phyloP scores from a whole-genome alignment of 2,113 vertebrate species.

The Pungitius pungitius region DNA sequence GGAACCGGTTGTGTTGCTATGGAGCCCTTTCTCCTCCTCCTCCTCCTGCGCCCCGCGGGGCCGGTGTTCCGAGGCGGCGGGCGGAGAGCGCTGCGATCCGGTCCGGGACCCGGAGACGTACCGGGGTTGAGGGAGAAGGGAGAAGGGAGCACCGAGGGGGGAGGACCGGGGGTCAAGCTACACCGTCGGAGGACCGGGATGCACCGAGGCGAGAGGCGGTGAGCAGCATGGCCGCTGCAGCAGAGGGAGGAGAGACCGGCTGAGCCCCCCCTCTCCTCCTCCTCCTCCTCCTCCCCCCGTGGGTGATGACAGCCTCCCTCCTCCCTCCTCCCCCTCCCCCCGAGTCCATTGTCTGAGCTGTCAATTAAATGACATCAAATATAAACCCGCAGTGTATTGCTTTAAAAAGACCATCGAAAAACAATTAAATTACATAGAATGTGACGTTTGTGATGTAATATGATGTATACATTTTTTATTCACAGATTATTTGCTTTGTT shows the following conservation, averaged over 20 bases:
- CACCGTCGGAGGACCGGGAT: constrained; percentile 50
- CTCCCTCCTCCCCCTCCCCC: neutral
- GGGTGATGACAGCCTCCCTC: constrained; percentile 50
- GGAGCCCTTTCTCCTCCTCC: constrained; percentile 56
- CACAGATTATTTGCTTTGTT: too few species aligned
- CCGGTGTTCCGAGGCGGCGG: constrained; percentile 2
- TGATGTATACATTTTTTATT: too few species aligned
- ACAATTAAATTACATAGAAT: too few species aligned
- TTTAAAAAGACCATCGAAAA: too few species aligned
- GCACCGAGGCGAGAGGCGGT: constrained; percentile 44
- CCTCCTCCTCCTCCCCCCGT: constrained; percentile 23
- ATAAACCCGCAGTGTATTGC: too few species aligned
- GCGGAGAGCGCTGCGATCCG: too few species aligned
- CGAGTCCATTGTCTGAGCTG: neutral
- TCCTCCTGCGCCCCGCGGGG: neutral
- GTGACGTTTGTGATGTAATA: too few species aligned
- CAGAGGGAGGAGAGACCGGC: constrained; percentile 49
- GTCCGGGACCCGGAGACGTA: too few species aligned
- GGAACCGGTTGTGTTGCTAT: constrained; percentile 70
- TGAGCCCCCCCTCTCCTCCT: constrained; percentile 22
- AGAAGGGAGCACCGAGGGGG: constrained; percentile 47
- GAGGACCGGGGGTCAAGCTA: constrained; percentile 19
- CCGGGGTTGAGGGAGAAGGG: constrained; percentile 16
- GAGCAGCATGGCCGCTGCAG: constrained; percentile 74
- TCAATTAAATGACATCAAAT: too few species aligned